Base-by-base conservation (phyloP, 2,797 vertebrate genomes). In the Aeoliscus strigatus region DNA sequence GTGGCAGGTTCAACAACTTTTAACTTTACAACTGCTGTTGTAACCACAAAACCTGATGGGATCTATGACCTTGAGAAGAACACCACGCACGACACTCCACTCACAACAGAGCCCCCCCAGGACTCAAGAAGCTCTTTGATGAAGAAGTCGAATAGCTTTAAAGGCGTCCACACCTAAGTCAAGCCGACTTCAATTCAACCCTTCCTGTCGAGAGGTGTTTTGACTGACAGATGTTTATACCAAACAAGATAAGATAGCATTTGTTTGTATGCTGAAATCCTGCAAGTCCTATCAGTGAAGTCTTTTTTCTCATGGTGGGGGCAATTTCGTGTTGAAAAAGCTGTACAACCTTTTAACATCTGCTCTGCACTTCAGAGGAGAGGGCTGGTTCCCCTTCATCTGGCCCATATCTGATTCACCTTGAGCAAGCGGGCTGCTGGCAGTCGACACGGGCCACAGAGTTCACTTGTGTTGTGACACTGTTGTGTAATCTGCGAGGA, bases 331-430 rank as follows among this genome's bases (percentile, higher is more conserved):
- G 51, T 62, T 53, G 43, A 60, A 57, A 54, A 42, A 40, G 57
- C 58, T 61, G 60, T 38, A 31, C 70, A 61, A 66, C 66, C 61
- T 64, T 60, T 76, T 70, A 41, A 74, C 63, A 74, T 66, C 69
- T 50, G 27, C 53, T 52, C 55, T 49, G 58, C 57, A 51, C 53
- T 73, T 66, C 59, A 61, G 72, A 66, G 12, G 62, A 63, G 60
- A 51, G 59, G 33, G 68, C 61, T 37, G 39, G 21, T 77, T 79
- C n/a, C 60, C 79, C 84, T 84, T 80, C 60, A 37, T 61, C 27
- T 80, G 82, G 86, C 75, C 80, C 68, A 62, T 66, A 70, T 70
- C 55, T 62, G 75, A 82, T 79, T 81, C 79, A 85, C 82, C 75
- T 86, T 86, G 75, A 77, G 74, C 66, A 71, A 75, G 60, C 66